These are phyloP conservation scores for Amblyteles armatorius DNA, from an alignment of 2,888 invertebrate genomes.

Conservation along the genomic window DNA sequence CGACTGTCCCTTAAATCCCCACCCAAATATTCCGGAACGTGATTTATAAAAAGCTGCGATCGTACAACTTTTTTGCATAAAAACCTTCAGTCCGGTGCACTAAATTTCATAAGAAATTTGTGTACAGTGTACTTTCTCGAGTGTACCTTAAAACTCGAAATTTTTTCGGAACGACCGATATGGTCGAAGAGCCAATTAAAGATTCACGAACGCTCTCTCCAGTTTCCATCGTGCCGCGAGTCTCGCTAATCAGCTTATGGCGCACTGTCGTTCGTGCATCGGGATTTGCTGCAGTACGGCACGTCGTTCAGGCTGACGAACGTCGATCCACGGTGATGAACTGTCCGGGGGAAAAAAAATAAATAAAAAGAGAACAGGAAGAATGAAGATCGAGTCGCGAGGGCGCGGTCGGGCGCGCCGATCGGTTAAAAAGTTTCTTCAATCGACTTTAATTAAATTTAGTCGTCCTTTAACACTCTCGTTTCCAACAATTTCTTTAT, in stretches of 20 bases:
- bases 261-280: no score
- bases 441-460: slow-evolving; percentile 70
- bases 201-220: neutral
- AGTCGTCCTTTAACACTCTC: slow-evolving; percentile 64
- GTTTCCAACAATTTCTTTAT: slow-evolving; percentile 1
- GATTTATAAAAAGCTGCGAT: no score
- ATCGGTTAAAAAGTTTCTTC: slow-evolving; percentile 64
- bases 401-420: slow-evolving; percentile 37
- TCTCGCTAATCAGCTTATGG: no score
- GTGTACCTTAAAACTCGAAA: neutral
- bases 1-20: no score
- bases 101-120: no score
- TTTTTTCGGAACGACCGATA: neutral
- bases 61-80: no score
- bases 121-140: neutral
- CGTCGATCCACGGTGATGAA: slow-evolving; percentile 29
- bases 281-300: no score
- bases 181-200: neutral
- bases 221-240: neutral
- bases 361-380: slow-evolving; percentile 3
- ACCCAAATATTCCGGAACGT: no score
- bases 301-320: neutral
- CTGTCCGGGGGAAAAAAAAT: neutral
- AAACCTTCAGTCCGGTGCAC: no score
- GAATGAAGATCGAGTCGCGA: slow-evolving; percentile 35